These are phyloP conservation scores for Oreochromis grahami DNA, from an alignment of 2,797 vertebrate species.

Conservation along the genomic window DNA sequence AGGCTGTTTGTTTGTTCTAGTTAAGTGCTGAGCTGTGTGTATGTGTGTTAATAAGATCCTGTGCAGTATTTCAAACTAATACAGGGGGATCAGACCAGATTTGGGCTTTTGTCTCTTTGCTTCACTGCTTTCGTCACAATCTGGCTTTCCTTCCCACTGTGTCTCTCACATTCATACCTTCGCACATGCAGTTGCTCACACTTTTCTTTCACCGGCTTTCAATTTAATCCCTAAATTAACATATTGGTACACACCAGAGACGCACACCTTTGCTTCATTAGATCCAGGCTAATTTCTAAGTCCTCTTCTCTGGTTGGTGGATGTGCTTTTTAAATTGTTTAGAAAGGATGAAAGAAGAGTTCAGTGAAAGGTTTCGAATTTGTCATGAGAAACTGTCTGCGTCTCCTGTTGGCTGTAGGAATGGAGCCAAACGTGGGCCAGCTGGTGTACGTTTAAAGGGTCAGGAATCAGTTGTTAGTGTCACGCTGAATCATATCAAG, in stretches of 20 bases:
- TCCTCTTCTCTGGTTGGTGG: background rate
- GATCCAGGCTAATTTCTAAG: background rate
- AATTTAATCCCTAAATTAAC: slow-evolving; percentile 19
- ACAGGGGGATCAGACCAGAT: slow-evolving; percentile 40
- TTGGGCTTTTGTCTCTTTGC: slow-evolving; percentile 20
- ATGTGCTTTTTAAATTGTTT: background rate
- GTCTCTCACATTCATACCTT: background rate
- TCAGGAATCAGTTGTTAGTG: slow-evolving; percentile 29
- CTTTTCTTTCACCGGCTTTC: background rate
- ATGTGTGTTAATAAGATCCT: slow-evolving; percentile 1
- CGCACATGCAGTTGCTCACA: background rate
- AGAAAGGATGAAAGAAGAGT: slow-evolving; percentile 9
- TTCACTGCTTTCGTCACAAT: slow-evolving; percentile 15
- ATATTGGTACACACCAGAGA: slow-evolving; percentile 4
- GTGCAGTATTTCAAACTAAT: slow-evolving; percentile 15
- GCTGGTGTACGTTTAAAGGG: slow-evolving; percentile 9
- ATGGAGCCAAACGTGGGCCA: slow-evolving; percentile 2
- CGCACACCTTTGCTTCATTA: slow-evolving; percentile 17
- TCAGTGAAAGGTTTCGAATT: slow-evolving; percentile 21
- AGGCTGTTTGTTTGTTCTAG: background rate
- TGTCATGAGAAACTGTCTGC: background rate
- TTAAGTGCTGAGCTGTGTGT: background rate
- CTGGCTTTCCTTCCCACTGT: background rate
- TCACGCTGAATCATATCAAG: slow-evolving; percentile 53
- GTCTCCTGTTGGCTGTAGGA: slow-evolving; percentile 12